Conservation (phyloP, 2,888 invertebrate genomes). For the Acronicta leporina region DNA sequence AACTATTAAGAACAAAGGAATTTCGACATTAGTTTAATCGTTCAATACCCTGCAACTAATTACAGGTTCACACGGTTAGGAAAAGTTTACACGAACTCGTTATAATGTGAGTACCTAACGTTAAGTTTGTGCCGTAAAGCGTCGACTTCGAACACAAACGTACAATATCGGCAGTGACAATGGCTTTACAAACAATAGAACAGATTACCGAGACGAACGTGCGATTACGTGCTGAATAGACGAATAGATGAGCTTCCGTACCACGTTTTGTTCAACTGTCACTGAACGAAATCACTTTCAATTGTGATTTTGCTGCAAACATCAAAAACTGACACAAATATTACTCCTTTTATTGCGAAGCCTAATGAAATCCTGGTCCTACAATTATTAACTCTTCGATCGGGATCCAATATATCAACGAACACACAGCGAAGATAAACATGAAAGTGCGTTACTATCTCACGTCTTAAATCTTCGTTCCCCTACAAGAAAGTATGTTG, state of each 20-base stretch:
- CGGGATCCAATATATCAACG: slow-evolving; percentile 64
- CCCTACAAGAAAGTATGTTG: slow-evolving; percentile 70
- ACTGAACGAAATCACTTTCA: slow-evolving; percentile 37
- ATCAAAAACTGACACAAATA: slow-evolving; percentile 25
- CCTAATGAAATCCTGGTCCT: slow-evolving; percentile 46
- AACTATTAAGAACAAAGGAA: slow-evolving; percentile 29
- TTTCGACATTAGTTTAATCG: slow-evolving; percentile 27
- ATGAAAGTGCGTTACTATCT: slow-evolving; percentile 63
- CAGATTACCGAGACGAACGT: slow-evolving; percentile 69
- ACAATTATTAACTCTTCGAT: slow-evolving; percentile 24
- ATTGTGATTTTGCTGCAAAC: slow-evolving; percentile 18
- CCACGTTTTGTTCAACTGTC: slow-evolving; percentile 45
- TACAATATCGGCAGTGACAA: slow-evolving; percentile 69
- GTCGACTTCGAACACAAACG: slow-evolving; percentile 53
- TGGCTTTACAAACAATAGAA: slow-evolving; percentile 72
- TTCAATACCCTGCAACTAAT: slow-evolving; percentile 34
- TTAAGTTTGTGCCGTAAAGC: slow-evolving; percentile 33
- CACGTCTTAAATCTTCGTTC: slow-evolving; percentile 73
- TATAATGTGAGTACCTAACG: slow-evolving; percentile 42
- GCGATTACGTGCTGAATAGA: slow-evolving; percentile 63
- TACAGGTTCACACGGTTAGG: slow-evolving; percentile 45
- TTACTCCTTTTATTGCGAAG: slow-evolving; percentile 16
- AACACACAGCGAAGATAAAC: slow-evolving; percentile 64
- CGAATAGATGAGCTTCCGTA: slow-evolving; percentile 58
- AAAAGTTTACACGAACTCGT: slow-evolving; percentile 44